Evolutionary conservation across 2,113 vertebrate species (phyloP).

Genomic region (Leptodactylus fuscus): DNA sequence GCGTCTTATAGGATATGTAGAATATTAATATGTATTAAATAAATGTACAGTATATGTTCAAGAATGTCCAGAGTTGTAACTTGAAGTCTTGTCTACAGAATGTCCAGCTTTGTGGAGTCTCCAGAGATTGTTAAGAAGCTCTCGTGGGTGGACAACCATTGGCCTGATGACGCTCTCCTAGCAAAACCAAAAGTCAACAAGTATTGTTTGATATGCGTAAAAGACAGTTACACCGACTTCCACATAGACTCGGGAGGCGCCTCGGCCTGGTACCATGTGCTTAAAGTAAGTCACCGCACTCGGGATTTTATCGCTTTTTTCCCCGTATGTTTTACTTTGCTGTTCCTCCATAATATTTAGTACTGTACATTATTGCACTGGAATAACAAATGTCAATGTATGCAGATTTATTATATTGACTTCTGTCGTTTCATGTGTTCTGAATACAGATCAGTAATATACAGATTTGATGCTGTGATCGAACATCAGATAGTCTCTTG

Average conservation of each 20-base stretch:
- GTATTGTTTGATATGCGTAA: conserved; percentile 97
- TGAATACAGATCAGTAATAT: background rate
- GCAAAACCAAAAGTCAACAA: conserved; percentile 97
- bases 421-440: background rate
- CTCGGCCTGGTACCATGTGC: conserved; percentile 95
- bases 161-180: conserved; percentile 92
- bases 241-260: conserved; percentile 95
- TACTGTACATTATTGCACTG: background rate
- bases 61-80: background rate
- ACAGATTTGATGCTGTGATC: too few relatives aligned
- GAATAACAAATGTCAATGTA: background rate
- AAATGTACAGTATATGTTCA: background rate
- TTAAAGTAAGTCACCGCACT: conserved; percentile 82
- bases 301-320: background rate
- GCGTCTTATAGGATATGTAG: too few relatives aligned
- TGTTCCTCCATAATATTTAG: background rate
- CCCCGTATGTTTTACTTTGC: background rate
- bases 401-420: background rate
- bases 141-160: conserved; percentile 97
- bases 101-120: conserved; percentile 93
- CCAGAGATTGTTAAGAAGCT: conserved; percentile 92
- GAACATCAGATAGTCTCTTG: too few relatives aligned
- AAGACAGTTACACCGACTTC: conserved; percentile 98
- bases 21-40: background rate
- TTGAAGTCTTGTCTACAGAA: conserved; percentile 73